A percentile compares a stretch with the other conserved stretches of the same genome.
These are phyloP conservation scores for Andrena fulva DNA, from an alignment of 2,888 invertebrate species.

Conservation along the genomic window DNA sequence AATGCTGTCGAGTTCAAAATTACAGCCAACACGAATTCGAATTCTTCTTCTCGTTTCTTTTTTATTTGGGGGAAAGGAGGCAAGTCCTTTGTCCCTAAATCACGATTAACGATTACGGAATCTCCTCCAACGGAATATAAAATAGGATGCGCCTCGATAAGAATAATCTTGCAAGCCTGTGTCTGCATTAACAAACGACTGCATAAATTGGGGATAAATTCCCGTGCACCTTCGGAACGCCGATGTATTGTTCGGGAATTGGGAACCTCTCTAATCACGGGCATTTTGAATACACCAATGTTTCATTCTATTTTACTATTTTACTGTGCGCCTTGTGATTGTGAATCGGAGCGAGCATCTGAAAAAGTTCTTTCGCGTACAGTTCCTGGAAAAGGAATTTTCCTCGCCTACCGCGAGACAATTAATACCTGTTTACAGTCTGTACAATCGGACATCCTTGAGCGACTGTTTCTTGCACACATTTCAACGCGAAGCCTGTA, in stretches of 20 bases:
- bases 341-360: too few relatives aligned
- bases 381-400: too few relatives aligned
- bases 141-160: background rate
- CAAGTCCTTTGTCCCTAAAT: conserved; percentile 20
- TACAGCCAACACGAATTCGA: conserved; percentile 31
- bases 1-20: conserved; percentile 47
- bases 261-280: background rate
- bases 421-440: too few relatives aligned
- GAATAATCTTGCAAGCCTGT: background rate
- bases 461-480: too few relatives aligned
- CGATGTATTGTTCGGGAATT: background rate
- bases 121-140: background rate
- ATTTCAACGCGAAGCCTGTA: too few relatives aligned
- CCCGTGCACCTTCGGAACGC: background rate
- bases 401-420: too few relatives aligned
- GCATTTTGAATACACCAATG: background rate
- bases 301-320: too few relatives aligned
- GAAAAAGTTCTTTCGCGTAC: too few relatives aligned
- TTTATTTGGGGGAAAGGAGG: background rate
- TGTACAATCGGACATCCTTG: too few relatives aligned
- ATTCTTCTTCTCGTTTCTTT: conserved; percentile 8
- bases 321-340: too few relatives aligned
- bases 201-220: background rate
- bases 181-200: background rate
- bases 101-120: background rate